A percentile compares a stretch with the other conserved stretches of the same genome.
phyloP scores from a whole-genome alignment of 1,140 invertebrate genomes.

The Brachionus angularis region DNA sequence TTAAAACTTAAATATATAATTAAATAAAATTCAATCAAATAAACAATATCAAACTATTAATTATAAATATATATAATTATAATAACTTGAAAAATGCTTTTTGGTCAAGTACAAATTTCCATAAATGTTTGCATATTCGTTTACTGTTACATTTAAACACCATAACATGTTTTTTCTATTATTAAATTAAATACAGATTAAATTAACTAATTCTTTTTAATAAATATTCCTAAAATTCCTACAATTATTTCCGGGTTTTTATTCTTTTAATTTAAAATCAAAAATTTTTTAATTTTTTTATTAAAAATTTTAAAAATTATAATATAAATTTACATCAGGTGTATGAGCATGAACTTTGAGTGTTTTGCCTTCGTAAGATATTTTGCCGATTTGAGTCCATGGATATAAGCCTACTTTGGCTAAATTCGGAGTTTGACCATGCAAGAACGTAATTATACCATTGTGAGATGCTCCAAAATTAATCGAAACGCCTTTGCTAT shows the following conservation, averaged over 20 bases:
- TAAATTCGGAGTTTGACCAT: constrained; percentile 22
- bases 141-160: constrained; percentile 35
- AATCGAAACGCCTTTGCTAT: constrained; percentile 34
- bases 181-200: background rate
- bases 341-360: constrained; percentile 2
- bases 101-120: constrained; percentile 39
- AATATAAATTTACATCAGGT: constrained; percentile 29
- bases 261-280: constrained; percentile 6
- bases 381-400: constrained; percentile 41
- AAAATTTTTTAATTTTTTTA: too few relatives aligned
- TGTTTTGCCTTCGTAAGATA: constrained; percentile 18
- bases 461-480: constrained; percentile 41
- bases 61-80: too few relatives aligned
- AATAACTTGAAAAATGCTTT: constrained; percentile 43
- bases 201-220: background rate
- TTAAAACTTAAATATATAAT: constrained; percentile 27
- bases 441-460: constrained; percentile 37
- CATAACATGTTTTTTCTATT: constrained; percentile 27
- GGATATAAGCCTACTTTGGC: constrained; percentile 35
- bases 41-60: background rate
- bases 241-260: constrained; percentile 20
- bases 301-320: too few relatives aligned
- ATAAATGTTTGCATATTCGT: constrained; percentile 36
- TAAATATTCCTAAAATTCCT: background rate
- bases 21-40: background rate